Evolutionary conservation across 1,140 invertebrate species (phyloP).

Genomic region (Drosophila navojoa): DNA sequence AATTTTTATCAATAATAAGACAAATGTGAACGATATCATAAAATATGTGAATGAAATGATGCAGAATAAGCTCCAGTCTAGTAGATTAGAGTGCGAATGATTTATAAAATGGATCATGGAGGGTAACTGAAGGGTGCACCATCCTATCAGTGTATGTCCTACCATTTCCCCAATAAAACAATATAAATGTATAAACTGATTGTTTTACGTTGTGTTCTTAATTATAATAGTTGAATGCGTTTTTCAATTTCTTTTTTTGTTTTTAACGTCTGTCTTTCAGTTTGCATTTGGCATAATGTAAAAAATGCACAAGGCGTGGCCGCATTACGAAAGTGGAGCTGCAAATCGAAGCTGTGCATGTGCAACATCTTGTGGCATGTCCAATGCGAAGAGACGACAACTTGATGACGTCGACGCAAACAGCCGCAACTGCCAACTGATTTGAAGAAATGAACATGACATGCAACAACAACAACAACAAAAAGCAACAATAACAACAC

Average conservation of each 20-base stretch:
- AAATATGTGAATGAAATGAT: too few relatives aligned
- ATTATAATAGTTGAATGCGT: not conserved
- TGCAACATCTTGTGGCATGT: constrained; percentile 42
- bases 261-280: constrained; percentile 39
- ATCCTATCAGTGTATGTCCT: too few relatives aligned
- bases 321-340: constrained; percentile 39
- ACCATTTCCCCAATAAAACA: too few relatives aligned
- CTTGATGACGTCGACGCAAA: constrained; percentile 20
- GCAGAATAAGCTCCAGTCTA: too few relatives aligned
- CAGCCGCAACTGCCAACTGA: constrained; percentile 47
- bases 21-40: too few relatives aligned
- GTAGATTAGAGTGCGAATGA: too few relatives aligned
- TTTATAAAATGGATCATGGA: too few relatives aligned
- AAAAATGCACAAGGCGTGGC: constrained; percentile 52
- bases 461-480: constrained; percentile 29
- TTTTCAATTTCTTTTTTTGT: constrained; percentile 2
- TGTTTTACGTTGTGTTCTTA: too few relatives aligned
- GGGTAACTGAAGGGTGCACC: too few relatives aligned
- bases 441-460: constrained; percentile 58
- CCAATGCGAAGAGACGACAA: constrained; percentile 13
- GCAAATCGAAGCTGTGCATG: constrained; percentile 30
- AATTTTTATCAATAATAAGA: too few relatives aligned
- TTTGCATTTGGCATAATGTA: constrained; percentile 50
- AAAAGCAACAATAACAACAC: constrained; percentile 58
- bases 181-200: too few relatives aligned